These are phyloP conservation scores for Dolichotis patagonum DNA, from an alignment of 2,113 vertebrate species.

Conservation along the genomic window DNA sequence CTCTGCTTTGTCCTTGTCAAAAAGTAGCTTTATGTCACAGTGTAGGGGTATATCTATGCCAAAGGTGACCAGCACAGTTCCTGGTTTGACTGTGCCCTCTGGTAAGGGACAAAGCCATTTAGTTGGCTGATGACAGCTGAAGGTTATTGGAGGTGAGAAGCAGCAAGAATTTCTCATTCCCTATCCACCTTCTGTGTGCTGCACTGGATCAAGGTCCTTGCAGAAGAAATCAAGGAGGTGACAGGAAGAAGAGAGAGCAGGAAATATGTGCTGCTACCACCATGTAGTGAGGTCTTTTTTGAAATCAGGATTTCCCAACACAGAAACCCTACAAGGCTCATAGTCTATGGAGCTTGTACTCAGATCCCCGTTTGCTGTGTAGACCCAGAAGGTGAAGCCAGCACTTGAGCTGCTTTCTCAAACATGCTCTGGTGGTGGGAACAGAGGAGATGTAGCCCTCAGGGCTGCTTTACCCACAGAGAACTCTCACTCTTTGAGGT, in stretches of 20 bases:
- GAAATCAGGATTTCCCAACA: background rate
- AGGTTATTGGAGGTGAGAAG: background rate
- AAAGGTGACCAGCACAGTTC: background rate
- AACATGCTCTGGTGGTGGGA: too few species aligned
- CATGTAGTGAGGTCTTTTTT: background rate
- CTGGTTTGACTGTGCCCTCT: background rate
- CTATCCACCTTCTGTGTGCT: background rate
- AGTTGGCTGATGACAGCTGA: background rate
- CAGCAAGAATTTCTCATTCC: background rate
- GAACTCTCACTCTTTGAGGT: background rate
- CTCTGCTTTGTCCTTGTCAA: background rate
- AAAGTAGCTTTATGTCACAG: background rate
- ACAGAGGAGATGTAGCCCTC: background rate
- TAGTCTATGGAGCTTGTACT: background rate
- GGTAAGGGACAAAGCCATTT: background rate
- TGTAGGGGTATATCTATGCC: background rate
- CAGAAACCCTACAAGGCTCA: background rate
- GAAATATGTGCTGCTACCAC: background rate
- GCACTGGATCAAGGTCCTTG: background rate
- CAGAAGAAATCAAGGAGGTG: background rate
- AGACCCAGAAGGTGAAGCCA: background rate
- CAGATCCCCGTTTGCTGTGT: background rate
- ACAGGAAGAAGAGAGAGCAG: background rate
- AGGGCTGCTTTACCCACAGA: background rate
- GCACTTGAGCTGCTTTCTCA: background rate